Conservation (phyloP, 2,888 invertebrate genomes). For the Eupithecia vulgata region DNA sequence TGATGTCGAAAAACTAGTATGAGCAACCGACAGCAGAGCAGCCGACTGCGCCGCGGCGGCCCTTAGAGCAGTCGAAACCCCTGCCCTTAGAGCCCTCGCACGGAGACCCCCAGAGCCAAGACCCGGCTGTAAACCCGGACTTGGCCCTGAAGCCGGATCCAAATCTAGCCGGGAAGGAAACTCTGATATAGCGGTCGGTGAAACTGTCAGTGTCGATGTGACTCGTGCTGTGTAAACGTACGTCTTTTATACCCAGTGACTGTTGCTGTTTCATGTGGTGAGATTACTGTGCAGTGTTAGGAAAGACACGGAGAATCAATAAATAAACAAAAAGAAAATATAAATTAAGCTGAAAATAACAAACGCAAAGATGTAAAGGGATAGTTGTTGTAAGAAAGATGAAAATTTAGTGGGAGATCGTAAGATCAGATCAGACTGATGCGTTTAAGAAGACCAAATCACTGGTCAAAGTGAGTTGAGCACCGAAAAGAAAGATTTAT, state of each 20-base stretch:
- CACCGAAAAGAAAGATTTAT: not conserved
- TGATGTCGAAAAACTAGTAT: conserved; percentile 92
- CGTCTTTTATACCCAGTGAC: conserved; percentile 37
- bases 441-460: not conserved
- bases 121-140: conserved; percentile 9
- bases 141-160: conserved; percentile 50
- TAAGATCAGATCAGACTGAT: not conserved
- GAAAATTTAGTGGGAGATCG: not conserved
- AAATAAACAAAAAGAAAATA: not conserved
- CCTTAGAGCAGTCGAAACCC: conserved; percentile 64
- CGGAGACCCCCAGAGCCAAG: conserved; percentile 24
- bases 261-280: conserved; percentile 8
- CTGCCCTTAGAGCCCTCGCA: conserved; percentile 30
- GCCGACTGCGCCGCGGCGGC: conserved; percentile 63
- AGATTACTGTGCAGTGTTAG: conserved; percentile 21
- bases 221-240: conserved; percentile 45
- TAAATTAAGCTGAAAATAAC: not conserved
- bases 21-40: conserved; percentile 46
- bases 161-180: conserved; percentile 77
- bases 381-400: not conserved
- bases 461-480: not conserved
- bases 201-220: conserved; percentile 49
- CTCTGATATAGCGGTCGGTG: conserved; percentile 71
- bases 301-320: conserved; percentile 1
- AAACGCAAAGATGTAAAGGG: not conserved